A percentile compares a stretch with the other conserved stretches of the same genome.
Evolutionary conservation across 2,888 invertebrate genomes (phyloP).

Genomic region (Cosmopolites sordidus): DNA sequence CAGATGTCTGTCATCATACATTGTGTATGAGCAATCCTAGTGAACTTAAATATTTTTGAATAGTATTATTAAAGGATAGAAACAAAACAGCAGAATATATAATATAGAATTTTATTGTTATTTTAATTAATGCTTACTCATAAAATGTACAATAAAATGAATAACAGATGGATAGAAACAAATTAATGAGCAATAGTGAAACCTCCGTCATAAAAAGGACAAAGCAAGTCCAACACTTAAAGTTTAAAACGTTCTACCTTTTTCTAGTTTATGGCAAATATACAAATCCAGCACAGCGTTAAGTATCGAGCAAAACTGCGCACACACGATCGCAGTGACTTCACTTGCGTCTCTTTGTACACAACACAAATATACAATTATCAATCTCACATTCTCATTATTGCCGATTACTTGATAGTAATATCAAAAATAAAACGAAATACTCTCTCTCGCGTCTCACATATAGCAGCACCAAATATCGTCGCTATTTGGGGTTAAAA

Average conservation of each 20-base stretch:
- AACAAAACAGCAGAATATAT: constrained; percentile 42
- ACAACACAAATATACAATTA: constrained; percentile 43
- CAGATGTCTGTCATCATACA: too few species aligned
- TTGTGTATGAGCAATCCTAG: too few species aligned
- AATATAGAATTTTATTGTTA: constrained; percentile 52
- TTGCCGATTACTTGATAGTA: constrained; percentile 48
- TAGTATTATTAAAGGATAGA: neutral
- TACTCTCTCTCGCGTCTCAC: constrained; percentile 37
- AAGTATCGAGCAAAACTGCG: constrained; percentile 39
- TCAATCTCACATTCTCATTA: constrained; percentile 46
- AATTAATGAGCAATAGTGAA: constrained; percentile 51
- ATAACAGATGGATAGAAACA: constrained; percentile 52
- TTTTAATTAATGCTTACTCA: constrained; percentile 49
- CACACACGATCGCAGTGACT: constrained; percentile 35
- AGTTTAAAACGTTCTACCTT: constrained; percentile 33
- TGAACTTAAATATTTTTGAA: too few species aligned
- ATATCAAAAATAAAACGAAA: constrained; percentile 50
- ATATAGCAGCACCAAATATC: constrained; percentile 44
- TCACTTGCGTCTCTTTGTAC: constrained; percentile 45
- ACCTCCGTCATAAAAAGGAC: constrained; percentile 47
- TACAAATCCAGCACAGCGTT: constrained; percentile 48
- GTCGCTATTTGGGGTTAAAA: constrained; percentile 48
- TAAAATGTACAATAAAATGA: constrained; percentile 51
- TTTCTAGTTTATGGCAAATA: constrained; percentile 47
- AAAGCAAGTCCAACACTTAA: constrained; percentile 42